Conservation (phyloP, 1,140 invertebrate genomes). For the Druon quercuslanigerum region DNA sequence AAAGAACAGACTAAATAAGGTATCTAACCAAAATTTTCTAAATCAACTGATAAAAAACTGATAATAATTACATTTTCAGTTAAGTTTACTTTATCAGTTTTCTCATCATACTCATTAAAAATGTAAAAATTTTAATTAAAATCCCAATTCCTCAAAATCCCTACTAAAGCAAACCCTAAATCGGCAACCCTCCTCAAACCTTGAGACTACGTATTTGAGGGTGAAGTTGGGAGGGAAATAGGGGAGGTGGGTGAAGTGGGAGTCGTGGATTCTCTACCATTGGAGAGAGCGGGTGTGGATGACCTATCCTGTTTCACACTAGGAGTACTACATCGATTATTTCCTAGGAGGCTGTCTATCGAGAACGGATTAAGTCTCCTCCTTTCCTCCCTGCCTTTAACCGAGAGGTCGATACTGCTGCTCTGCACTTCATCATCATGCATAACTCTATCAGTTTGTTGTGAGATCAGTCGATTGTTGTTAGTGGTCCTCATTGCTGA, state of each 20-base stretch:
- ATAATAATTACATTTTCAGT: no score
- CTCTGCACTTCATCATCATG: slow-evolving; percentile 73
- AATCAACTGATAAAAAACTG: no score
- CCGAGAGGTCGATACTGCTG: slow-evolving; percentile 72
- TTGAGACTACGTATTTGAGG: slow-evolving; percentile 70
- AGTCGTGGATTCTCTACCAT: slow-evolving; percentile 64
- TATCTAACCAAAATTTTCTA: no score
- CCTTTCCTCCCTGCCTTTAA: slow-evolving; percentile 76
- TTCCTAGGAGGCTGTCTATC: slow-evolving; percentile 86
- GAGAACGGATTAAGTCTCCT: slow-evolving; percentile 86
- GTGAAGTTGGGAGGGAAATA: slow-evolving; percentile 66
- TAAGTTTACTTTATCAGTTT: no score
- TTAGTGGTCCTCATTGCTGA: slow-evolving; percentile 61
- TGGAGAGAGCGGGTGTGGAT: slow-evolving; percentile 62
- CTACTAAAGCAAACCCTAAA: slow-evolving; percentile 4
- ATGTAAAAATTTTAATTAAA: neutral
- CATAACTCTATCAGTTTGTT: slow-evolving; percentile 57
- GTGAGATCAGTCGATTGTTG: slow-evolving; percentile 49
- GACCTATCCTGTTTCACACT: slow-evolving; percentile 56
- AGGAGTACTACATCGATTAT: slow-evolving; percentile 78
- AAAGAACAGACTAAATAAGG: no score
- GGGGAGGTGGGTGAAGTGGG: slow-evolving; percentile 60
- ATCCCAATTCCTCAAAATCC: neutral
- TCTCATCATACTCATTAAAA: no score
- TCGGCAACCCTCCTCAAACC: neutral